These are phyloP conservation scores for Platalea minor DNA, from an alignment of 2,797 vertebrate genomes.

Conservation along the genomic window DNA sequence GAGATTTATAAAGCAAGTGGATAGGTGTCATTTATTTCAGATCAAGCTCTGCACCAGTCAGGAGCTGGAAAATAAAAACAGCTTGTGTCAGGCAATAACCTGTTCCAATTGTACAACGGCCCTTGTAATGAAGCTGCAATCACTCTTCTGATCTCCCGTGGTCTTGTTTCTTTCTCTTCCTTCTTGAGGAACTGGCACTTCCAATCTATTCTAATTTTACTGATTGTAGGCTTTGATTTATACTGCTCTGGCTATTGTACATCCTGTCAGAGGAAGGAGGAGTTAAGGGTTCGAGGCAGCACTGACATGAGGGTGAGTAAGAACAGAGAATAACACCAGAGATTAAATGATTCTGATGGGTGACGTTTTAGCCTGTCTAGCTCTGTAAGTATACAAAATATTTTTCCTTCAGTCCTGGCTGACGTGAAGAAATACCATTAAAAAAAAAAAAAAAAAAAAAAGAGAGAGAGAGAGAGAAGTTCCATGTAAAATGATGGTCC, in stretches of 20 bases:
- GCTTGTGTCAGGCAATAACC: constrained; percentile 61
- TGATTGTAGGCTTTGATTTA: constrained; percentile 44
- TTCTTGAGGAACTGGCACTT: constrained; percentile 41
- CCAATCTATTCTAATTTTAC: constrained; percentile 45
- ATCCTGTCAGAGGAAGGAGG: constrained; percentile 28
- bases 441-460: neutral
- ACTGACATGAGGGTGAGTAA: neutral
- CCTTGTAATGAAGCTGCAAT: constrained; percentile 60
- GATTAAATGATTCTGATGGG: neutral
- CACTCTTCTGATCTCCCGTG: constrained; percentile 30
- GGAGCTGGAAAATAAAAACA: constrained; percentile 41
- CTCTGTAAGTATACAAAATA: neutral
- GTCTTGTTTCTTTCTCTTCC: constrained; percentile 1
- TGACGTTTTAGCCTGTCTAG: neutral
- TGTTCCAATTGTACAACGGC: neutral
- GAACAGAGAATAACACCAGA: neutral
- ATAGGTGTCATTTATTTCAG: constrained; percentile 24
- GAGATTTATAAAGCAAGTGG: constrained; percentile 1
- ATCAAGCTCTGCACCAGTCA: constrained; percentile 13
- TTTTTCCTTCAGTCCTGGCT: neutral
- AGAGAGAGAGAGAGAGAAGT: neutral
- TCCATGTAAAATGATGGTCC: neutral
- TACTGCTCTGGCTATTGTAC: constrained; percentile 32
- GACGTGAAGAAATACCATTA: neutral
- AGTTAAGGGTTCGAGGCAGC: neutral